These are phyloP conservation scores for Grammomys dolichurus DNA, from an alignment of 2,113 vertebrate species.

Conservation along the genomic window DNA sequence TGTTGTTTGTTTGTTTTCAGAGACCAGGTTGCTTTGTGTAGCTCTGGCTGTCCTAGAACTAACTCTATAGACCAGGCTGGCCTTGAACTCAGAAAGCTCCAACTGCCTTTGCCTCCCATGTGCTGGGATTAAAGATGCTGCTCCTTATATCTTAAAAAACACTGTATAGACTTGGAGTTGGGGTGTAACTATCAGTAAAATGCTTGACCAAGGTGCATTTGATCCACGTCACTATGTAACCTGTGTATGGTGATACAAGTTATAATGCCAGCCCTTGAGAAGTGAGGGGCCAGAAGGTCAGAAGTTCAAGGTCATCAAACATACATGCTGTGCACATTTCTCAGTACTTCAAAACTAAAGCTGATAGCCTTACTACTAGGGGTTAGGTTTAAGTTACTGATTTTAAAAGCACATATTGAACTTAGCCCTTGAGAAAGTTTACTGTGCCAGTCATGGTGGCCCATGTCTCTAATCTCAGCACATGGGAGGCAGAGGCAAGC, in stretches of 20 bases:
- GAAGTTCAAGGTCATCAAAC: neutral
- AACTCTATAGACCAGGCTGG: neutral
- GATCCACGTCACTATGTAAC: neutral
- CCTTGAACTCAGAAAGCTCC: neutral
- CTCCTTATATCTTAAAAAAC: neutral
- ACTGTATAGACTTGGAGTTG: neutral
- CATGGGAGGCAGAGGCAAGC: neutral
- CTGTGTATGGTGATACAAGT: neutral
- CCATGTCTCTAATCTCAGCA: neutral
- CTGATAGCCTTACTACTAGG: neutral
- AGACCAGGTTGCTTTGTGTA: neutral
- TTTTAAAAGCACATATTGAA: neutral
- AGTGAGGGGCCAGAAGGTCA: neutral
- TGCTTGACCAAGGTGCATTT: neutral
- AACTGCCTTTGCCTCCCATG: neutral
- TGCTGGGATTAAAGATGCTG: neutral
- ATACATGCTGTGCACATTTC: neutral
- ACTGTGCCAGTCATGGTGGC: neutral
- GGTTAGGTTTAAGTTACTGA: conserved; percentile 8
- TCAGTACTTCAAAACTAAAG: conserved; percentile 48
- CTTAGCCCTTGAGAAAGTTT: neutral
- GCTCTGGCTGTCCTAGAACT: neutral
- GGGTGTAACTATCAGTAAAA: neutral
- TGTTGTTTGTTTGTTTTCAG: neutral
- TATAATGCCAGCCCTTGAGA: neutral